Evolutionary conservation across 2,888 invertebrate genomes (phyloP).

Genomic region (Stenichneumon culpator): DNA sequence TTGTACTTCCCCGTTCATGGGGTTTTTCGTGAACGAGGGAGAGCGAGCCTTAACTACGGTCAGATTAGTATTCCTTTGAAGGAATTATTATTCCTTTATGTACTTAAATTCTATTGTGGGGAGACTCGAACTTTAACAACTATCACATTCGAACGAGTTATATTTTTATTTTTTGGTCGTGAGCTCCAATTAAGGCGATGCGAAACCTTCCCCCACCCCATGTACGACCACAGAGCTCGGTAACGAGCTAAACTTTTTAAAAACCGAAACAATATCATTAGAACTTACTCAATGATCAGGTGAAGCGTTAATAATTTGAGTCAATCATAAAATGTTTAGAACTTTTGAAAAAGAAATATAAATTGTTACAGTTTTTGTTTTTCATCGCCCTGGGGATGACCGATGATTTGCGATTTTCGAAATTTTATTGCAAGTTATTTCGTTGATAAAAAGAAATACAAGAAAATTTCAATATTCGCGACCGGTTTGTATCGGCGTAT

Average conservation of each 20-base stretch:
- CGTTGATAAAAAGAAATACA: neutral
- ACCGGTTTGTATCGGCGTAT: conserved; percentile 50
- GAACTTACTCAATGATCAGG: too few species aligned
- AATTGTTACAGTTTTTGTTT: too few species aligned
- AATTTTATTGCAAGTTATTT: neutral
- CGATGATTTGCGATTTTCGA: neutral
- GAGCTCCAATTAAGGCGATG: too few species aligned
- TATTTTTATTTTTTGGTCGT: neutral
- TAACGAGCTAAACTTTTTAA: too few species aligned
- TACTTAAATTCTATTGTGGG: neutral
- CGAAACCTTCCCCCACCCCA: too few species aligned
- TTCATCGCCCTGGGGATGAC: too few species aligned
- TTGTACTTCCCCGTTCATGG: conserved; percentile 41
- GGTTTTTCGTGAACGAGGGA: neutral
- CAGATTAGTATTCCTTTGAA: conserved; percentile 31
- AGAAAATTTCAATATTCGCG: conserved; percentile 53
- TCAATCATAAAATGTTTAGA: too few species aligned
- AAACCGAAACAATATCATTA: too few species aligned
- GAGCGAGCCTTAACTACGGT: conserved; percentile 11
- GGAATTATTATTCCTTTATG: conserved; percentile 29
- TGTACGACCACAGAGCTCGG: too few species aligned
- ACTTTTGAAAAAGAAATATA: too few species aligned
- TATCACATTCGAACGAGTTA: neutral
- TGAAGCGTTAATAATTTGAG: too few species aligned
- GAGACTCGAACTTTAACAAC: neutral